Evolutionary conservation across 1,140 invertebrate genomes (phyloP).

Genomic region (Gryllus bimaculatus): DNA sequence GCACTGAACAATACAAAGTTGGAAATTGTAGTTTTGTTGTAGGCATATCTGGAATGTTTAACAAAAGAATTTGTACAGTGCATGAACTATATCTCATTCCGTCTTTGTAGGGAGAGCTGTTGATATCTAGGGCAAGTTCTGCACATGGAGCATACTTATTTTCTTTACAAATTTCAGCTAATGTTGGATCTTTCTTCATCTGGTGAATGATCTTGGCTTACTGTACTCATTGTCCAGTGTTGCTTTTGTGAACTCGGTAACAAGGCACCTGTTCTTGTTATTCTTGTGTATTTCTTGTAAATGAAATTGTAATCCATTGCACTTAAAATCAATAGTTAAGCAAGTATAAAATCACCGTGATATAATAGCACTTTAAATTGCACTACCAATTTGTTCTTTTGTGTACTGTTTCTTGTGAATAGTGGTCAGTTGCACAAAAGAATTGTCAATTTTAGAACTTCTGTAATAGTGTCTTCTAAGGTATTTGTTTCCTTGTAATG

Average conservation of each 20-base stretch:
- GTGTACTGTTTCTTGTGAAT: not conserved
- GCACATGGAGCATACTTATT: not conserved
- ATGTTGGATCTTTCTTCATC: not conserved
- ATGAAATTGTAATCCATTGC: not conserved
- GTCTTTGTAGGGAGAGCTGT: not conserved
- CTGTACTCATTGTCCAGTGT: not conserved
- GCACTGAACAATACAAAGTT: not conserved
- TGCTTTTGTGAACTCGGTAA: not conserved
- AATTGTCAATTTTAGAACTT: not conserved
- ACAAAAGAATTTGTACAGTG: not conserved
- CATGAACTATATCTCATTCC: not conserved
- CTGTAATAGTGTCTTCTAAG: not conserved
- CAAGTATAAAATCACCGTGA: not conserved
- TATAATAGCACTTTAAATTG: not conserved
- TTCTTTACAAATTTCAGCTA: not conserved
- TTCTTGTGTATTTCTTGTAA: not conserved
- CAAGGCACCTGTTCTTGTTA: not conserved
- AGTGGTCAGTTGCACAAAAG: not conserved
- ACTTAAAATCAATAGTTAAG: not conserved
- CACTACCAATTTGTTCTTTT: not conserved
- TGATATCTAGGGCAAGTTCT: not conserved
- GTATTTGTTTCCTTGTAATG: not conserved
- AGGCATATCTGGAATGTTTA: not conserved
- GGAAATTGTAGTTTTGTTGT: not conserved
- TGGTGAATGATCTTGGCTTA: conserved; percentile 1